Conservation (phyloP, 2,113 vertebrate species). For the Stictonetta naevosa region DNA sequence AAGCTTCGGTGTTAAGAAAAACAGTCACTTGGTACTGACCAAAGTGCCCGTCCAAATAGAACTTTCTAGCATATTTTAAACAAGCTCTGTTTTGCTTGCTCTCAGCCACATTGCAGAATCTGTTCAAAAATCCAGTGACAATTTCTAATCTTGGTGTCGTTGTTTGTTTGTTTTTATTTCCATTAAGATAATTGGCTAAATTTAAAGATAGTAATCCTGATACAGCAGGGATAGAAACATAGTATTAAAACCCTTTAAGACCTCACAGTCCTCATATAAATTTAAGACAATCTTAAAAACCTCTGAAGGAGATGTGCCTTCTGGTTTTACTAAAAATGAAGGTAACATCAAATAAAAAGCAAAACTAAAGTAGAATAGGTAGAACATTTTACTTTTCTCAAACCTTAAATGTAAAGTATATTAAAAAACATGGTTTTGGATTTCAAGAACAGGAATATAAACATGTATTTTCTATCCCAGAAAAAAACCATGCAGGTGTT, state of each 20-base stretch:
- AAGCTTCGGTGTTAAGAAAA: not conserved
- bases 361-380: conserved; percentile 47
- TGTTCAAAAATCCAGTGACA: conserved; percentile 7
- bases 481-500: conserved; percentile 32
- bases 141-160: not conserved
- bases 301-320: not conserved
- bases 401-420: conserved; percentile 58
- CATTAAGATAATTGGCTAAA: not conserved
- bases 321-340: conserved; percentile 27
- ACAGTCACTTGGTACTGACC: not conserved
- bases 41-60: not conserved
- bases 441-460: conserved; percentile 63
- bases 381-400: conserved; percentile 68
- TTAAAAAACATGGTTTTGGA: conserved; percentile 53
- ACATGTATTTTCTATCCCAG: conserved; percentile 39
- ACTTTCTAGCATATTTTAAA: not conserved
- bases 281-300: not conserved
- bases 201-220: conserved; percentile 15
- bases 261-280: not conserved
- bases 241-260: not conserved
- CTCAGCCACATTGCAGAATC: not conserved
- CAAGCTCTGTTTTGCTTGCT: not conserved
- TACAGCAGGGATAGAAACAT: not conserved
- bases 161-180: not conserved
- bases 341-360: conserved; percentile 39